Evolutionary conservation across 2,113 vertebrate genomes (phyloP), one percentile per base, ranked within the genome.

Genomic region (Lamprologus callipterus): DNA sequence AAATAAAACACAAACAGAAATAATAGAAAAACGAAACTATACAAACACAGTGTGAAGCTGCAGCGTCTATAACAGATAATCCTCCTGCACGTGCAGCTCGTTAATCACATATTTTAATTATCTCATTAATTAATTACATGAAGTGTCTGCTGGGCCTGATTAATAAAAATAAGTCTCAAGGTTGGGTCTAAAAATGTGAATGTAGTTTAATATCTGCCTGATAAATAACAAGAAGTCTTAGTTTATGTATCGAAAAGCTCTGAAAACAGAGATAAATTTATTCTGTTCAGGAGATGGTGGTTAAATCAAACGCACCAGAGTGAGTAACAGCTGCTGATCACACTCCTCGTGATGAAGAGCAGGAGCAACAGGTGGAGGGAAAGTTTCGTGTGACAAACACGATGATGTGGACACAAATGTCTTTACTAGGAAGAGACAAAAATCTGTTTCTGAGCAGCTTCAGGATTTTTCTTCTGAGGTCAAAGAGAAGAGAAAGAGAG

Each of bases 401-500:
- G 10, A 49, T 28, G 16, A 78, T 78, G 70, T 49, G 26, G 3
- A 49, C 70, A 75, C 4, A 5, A 11, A 75, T 4, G 2, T 75
- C 23, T 75, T 75, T 75, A 28, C 42, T 47, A 75, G 16, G 26
- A 75, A 75, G 6, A 45, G 0, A 75, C 40, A 47, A 19, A 75
- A 49, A 19, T 75, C 14, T 31, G 42, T 49, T 28, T 47, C 42
- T 75, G 23, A 49, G 2, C 42, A 9, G 42, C 70, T 75, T 75
- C 70, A 75, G 70, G 40, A 49, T 31, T 75, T 81, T 53, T 57
- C 49, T 26, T 14, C 47, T n/a, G 78, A 85, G 83, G 83, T 89
- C 42, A 28, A 19, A 73, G 63, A 68, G n/a, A 87, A 54, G 81
- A 53, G 54, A 63, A 73, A 17, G 70, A 57, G 5, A 13, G 54